Base-by-base conservation (phyloP, 1,140 invertebrate species). In the Heliconius himera region DNA sequence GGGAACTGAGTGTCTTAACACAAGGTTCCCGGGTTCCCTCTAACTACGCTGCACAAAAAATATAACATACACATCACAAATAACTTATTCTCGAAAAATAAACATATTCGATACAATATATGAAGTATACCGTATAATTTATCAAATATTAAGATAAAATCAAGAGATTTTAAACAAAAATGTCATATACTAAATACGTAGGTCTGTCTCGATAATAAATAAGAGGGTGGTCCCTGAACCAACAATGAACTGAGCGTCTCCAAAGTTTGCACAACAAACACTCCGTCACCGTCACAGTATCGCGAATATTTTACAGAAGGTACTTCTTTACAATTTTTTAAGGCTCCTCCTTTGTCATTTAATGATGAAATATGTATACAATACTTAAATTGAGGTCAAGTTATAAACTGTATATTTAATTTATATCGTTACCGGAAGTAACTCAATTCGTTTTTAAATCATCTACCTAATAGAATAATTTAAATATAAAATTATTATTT, bases 161-260 rank as follows among this genome's bases (percentile, higher is more conserved):
- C 60, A 66, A 29, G 56, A 60, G 60, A 66, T 66, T 66, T 66
- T 16, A 26, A 66, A 66, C 22, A 66, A 29, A 66, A 11, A 66
- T 66, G 26, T 66, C 29, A 22, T 66, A 22, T 66, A 66, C 60
- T 26, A 26, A 1, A 1, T 72, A 38, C 18, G 38, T 41, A 16
- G 13, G 16, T 78, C 76, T 78, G 78, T 75, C 70, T 80, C 77
- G 81, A 82, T 82, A 51, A 74, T 76, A 74, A 78, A 82, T 82
- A 82, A 82, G 70, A 82, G 77, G 76, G 82, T 81, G 83, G 83
- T 78, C 80, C 78, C 60, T 83, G 80, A 83, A 79, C 84, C 75
- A 78, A 73, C 80, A 74, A 70, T 85, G 84, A 82, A 81, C 81
- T 77, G 38, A 76, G 77, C 73, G 81, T 81, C 81, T 73, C 77